phyloP scores from a whole-genome alignment of 2,888 invertebrate species.

The Gisinianus flammeolus region DNA sequence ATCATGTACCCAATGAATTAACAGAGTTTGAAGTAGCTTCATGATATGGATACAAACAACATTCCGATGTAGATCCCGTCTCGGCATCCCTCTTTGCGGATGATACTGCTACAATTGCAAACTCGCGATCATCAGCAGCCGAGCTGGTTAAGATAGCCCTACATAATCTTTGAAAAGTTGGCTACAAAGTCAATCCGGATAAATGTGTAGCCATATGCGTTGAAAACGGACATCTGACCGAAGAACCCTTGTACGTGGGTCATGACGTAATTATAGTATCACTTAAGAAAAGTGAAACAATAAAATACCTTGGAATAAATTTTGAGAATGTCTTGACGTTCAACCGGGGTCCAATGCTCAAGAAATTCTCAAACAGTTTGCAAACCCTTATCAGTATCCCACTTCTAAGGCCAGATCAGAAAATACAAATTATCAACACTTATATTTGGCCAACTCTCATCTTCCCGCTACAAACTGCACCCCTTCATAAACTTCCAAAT shows the following conservation, averaged over 20 bases:
- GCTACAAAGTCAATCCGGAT: background rate
- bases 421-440: background rate
- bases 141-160: background rate
- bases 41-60: too few species aligned
- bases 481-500: background rate
- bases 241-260: background rate
- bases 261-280: background rate
- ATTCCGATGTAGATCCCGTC: too few species aligned
- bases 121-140: background rate
- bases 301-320: background rate
- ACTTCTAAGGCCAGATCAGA: background rate
- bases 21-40: too few species aligned
- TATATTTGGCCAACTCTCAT: slow-evolving; percentile 12
- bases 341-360: background rate
- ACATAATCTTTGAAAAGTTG: too few species aligned
- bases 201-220: slow-evolving; percentile 5
- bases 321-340: background rate
- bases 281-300: background rate
- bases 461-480: slow-evolving; percentile 2
- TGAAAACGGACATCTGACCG: background rate
- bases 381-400: background rate
- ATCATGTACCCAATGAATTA: too few species aligned
- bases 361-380: background rate
- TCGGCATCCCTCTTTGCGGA: too few species aligned
- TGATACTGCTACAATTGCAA: background rate